Evolutionary conservation across 2,888 invertebrate genomes (phyloP).

Genomic region (Pantelozetes paolii): DNA sequence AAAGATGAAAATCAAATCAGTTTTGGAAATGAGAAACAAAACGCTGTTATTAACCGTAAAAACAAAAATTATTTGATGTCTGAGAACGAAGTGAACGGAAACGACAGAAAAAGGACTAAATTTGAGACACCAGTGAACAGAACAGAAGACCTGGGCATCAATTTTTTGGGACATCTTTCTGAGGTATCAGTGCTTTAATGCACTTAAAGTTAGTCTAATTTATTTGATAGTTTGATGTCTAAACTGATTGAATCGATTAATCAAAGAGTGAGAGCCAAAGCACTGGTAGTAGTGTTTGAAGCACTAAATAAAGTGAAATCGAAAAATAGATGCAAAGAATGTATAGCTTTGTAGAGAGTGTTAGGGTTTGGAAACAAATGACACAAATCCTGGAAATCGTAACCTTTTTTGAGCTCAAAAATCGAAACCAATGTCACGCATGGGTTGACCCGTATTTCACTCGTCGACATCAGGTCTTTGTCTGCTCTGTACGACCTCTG

Average conservation of each 20-base stretch:
- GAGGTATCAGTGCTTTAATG: conserved; percentile 8
- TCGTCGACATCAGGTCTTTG: conserved; percentile 32
- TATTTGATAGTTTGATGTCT: conserved; percentile 28
- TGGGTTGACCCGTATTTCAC: conserved; percentile 34
- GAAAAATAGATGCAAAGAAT: conserved; percentile 32
- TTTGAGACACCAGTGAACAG: conserved; percentile 3
- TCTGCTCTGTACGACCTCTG: conserved; percentile 4
- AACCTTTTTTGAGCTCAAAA: conserved; percentile 34
- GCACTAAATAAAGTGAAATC: conserved; percentile 32
- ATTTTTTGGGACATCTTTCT: conserved; percentile 34
- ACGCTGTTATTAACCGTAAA: neutral
- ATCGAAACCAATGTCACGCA: conserved; percentile 40
- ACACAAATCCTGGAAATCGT: conserved; percentile 18
- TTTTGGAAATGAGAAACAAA: neutral
- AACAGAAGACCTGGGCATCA: conserved; percentile 3
- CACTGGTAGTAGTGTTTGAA: neutral
- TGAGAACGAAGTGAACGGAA: conserved; percentile 27
- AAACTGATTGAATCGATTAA: conserved; percentile 38
- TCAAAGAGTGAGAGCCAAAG: conserved; percentile 2
- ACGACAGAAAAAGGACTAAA: conserved; percentile 25
- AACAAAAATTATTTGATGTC: conserved; percentile 22
- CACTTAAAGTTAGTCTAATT: conserved; percentile 34
- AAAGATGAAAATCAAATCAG: neutral
- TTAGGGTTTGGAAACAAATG: neutral
- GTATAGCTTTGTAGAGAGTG: conserved; percentile 19